phyloP scores from a whole-genome alignment of 1,140 invertebrate species.

The Myzus persicae region DNA sequence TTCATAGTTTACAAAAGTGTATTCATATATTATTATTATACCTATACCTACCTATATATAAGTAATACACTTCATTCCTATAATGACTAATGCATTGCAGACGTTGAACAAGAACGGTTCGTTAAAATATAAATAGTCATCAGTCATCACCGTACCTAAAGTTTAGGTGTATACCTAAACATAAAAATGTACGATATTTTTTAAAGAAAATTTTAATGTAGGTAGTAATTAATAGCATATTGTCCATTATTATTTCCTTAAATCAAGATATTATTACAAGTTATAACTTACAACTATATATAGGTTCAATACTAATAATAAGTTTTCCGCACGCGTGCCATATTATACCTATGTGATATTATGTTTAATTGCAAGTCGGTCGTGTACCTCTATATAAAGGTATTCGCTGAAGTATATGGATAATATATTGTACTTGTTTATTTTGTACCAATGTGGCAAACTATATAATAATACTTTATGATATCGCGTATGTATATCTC shows the following conservation, averaged over 20 bases:
- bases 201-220: neutral
- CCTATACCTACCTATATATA: neutral
- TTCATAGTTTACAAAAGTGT: slow-evolving; percentile 29
- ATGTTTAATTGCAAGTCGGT: slow-evolving; percentile 10
- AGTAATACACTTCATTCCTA: neutral
- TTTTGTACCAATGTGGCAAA: neutral
- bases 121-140: slow-evolving; percentile 9
- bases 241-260: neutral
- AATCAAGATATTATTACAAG: neutral
- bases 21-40: neutral
- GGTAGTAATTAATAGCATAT: neutral
- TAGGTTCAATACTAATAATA: neutral
- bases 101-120: slow-evolving; percentile 27
- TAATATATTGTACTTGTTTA: slow-evolving; percentile 19
- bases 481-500: neutral
- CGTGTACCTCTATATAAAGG: neutral
- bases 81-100: slow-evolving; percentile 2
- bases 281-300: neutral
- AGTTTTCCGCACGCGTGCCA: neutral
- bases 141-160: neutral
- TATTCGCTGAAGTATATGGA: neutral
- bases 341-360: neutral
- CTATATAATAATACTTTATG: neutral
- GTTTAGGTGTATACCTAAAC: neutral
- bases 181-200: neutral